Conservation (phyloP, 2,888 invertebrate species). For the Drosophila gaucha region DNA sequence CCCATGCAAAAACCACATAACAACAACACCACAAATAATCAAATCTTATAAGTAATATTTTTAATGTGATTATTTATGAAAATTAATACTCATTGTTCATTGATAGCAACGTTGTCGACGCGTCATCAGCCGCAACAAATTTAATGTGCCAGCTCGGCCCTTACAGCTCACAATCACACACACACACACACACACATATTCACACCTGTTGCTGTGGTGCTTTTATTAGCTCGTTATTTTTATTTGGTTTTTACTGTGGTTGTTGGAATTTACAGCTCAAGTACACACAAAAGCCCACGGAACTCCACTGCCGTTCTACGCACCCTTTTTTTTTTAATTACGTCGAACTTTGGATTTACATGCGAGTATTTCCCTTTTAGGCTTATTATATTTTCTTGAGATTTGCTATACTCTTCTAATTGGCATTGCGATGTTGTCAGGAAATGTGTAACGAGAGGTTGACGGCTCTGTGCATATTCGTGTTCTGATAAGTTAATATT, state of each 20-base stretch:
- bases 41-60: conserved; percentile 58
- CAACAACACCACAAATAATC: conserved; percentile 24
- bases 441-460: not conserved
- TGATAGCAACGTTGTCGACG: conserved; percentile 62
- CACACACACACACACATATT: conserved; percentile 11
- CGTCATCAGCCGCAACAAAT: conserved; percentile 64
- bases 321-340: conserved; percentile 75
- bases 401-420: not conserved
- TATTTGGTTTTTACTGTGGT: conserved; percentile 25
- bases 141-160: conserved; percentile 48
- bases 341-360: conserved; percentile 50
- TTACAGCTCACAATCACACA: conserved; percentile 32
- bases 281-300: conserved; percentile 35
- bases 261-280: conserved; percentile 44
- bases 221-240: conserved; percentile 78
- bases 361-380: conserved; percentile 16
- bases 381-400: conserved; percentile 8
- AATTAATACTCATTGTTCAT: conserved; percentile 79
- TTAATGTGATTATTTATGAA: conserved; percentile 76
- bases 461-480: too few relatives aligned
- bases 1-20: conserved; percentile 52
- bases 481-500: too few relatives aligned
- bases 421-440: not conserved
- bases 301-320: conserved; percentile 46
- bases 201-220: conserved; percentile 62